These are phyloP conservation scores for Battus philenor DNA, from an alignment of 1,140 invertebrate genomes.

Conservation along the genomic window DNA sequence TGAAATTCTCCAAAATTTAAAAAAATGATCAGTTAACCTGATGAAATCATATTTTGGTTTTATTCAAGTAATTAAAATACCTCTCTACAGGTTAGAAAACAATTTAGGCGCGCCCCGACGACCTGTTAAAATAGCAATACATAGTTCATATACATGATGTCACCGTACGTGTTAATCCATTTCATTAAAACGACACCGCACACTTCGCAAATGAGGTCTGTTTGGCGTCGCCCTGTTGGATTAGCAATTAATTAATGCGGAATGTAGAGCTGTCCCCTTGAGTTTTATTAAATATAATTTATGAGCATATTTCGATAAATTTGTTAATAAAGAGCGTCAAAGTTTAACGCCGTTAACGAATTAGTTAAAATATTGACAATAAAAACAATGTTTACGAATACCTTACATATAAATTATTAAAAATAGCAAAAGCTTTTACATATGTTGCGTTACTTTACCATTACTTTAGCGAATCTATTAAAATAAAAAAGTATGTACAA, in stretches of 20 bases:
- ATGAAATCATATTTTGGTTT: no score
- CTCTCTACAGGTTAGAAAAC: background rate
- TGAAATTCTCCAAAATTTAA: no score
- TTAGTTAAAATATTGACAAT: no score
- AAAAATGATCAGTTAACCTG: no score
- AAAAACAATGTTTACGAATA: no score
- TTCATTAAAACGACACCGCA: slow-evolving; percentile 13
- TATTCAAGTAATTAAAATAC: no score
- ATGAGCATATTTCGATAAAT: background rate
- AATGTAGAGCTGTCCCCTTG: slow-evolving; percentile 14
- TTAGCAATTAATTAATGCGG: slow-evolving; percentile 17
- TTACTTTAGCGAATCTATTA: no score
- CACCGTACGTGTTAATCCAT: slow-evolving; percentile 23
- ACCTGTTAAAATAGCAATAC: background rate
- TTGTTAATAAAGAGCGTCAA: background rate
- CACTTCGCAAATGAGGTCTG: slow-evolving; percentile 17
- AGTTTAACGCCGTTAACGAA: no score
- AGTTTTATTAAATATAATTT: slow-evolving; percentile 7
- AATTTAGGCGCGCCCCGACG: slow-evolving; percentile 1
- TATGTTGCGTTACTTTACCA: no score
- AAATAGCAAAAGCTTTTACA: no score
- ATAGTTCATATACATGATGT: slow-evolving; percentile 25
- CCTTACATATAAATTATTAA: no score
- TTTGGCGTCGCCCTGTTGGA: slow-evolving; percentile 10
- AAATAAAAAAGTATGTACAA: no score